A percentile compares a stretch with the other conserved stretches of the same genome.
These are phyloP conservation scores for Microcebus griseorufus DNA, from an alignment of 2,113 vertebrate species.

Conservation along the genomic window DNA sequence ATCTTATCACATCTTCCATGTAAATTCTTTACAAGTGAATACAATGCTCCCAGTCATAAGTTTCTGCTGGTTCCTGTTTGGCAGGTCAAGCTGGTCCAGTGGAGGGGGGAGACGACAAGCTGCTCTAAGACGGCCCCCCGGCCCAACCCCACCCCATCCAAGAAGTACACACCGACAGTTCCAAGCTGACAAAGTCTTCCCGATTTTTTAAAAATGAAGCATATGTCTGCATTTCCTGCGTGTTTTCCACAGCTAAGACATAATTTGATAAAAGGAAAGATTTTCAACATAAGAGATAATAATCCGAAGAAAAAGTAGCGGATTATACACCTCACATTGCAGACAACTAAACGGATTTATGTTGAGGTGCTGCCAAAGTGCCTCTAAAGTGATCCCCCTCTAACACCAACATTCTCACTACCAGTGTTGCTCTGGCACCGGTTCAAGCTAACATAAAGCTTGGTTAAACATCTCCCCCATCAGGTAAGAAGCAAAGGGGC, in stretches of 20 bases:
- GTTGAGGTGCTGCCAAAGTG: background rate
- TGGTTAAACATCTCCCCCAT: background rate
- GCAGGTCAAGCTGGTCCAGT: slow-evolving; percentile 41
- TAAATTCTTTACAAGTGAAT: background rate
- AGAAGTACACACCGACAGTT: background rate
- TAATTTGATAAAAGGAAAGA: background rate
- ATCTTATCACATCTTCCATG: background rate
- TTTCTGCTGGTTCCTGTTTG: slow-evolving; percentile 27
- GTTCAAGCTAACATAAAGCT: background rate
- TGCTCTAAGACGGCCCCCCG: accelerated
- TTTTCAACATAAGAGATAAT: background rate
- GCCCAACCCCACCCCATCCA: background rate
- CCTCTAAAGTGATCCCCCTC: background rate
- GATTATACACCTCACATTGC: background rate
- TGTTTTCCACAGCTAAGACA: background rate
- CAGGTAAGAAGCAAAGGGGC: background rate
- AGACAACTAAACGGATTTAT: background rate
- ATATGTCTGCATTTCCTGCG: background rate
- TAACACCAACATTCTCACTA: background rate
- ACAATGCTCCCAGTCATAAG: slow-evolving; percentile 20
- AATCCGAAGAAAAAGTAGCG: background rate
- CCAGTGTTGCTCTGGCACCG: too few species aligned
- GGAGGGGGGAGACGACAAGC: background rate
- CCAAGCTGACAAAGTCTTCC: background rate
- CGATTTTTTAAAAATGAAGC: background rate